Percentiles rank a stretch among this genome's conserved stretches.
Conservation (phyloP, 2,888 invertebrate species). For the Choristoneura rosaceana region DNA sequence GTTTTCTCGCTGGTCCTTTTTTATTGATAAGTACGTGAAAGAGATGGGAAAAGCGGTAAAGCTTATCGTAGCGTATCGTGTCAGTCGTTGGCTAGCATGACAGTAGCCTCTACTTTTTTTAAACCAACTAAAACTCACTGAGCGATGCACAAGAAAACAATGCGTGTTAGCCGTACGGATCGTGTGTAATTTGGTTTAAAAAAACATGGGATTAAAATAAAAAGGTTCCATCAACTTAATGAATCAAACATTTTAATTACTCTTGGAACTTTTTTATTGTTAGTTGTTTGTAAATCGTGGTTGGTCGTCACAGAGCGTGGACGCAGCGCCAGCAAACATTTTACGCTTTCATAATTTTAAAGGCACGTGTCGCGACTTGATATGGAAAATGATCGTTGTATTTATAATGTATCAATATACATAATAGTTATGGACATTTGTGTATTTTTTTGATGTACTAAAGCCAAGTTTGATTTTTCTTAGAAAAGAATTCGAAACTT, state of each 20-base stretch:
- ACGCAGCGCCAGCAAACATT: constrained; percentile 45
- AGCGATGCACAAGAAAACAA: background rate
- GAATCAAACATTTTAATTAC: no score
- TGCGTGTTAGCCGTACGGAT: background rate
- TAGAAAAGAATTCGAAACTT: constrained; percentile 83
- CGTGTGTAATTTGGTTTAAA: background rate
- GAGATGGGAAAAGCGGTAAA: no score
- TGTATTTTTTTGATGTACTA: constrained; percentile 85
- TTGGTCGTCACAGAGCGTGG: constrained; percentile 27
- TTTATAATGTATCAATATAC: constrained; percentile 74
- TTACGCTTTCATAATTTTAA: constrained; percentile 64
- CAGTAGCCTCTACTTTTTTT: background rate
- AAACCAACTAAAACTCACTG: no score
- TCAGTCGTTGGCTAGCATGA: background rate
- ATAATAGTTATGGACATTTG: constrained; percentile 71
- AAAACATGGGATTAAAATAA: background rate
- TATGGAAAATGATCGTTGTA: constrained; percentile 66
- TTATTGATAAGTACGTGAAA: no score
- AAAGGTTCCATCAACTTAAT: background rate
- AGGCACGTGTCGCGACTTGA: constrained; percentile 65
- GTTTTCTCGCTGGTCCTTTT: background rate
- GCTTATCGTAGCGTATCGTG: no score
- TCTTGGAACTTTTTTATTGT: background rate
- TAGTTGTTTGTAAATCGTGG: background rate
- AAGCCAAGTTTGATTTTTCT: constrained; percentile 84